Evolutionary conservation across 2,797 vertebrate species (phyloP).

Genomic region (Anisognathus igniventris): DNA sequence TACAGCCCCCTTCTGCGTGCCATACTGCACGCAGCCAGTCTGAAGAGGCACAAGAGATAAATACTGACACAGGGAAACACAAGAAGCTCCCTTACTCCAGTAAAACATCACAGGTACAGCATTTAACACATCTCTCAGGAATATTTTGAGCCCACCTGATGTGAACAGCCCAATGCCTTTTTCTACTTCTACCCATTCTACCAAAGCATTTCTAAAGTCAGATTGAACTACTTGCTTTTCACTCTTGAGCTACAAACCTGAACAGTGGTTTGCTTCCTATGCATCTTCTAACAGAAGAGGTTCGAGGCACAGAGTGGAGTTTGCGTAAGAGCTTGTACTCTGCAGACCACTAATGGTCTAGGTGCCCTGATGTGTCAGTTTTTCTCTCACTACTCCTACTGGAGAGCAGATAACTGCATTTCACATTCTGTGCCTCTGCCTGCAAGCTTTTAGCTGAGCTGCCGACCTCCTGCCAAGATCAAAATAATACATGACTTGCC

Average conservation of each 20-base stretch:
- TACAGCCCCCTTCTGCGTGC: not conserved
- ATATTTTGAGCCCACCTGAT: not conserved
- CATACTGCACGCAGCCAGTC: not conserved
- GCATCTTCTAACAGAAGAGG: not conserved
- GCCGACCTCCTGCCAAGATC: not conserved
- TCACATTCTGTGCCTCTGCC: not conserved
- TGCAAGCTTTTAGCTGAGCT: not conserved
- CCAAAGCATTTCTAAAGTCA: not conserved
- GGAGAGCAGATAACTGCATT: not conserved
- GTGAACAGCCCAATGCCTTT: not conserved
- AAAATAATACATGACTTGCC: not conserved
- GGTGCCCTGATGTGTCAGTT: not conserved
- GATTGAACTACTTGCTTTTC: not conserved
- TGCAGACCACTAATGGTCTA: not conserved
- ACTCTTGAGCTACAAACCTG: not conserved
- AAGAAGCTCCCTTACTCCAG: not conserved
- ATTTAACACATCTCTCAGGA: not conserved
- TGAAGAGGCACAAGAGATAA: not conserved
- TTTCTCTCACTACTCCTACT: not conserved
- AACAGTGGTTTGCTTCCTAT: not conserved
- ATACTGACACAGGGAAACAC: not conserved
- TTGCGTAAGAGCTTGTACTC: not conserved
- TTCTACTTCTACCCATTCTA: not conserved
- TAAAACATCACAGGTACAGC: not conserved
- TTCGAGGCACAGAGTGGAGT: not conserved